These are phyloP conservation scores for Microtus montanus DNA, from an alignment of 2,113 vertebrate species.

Conservation along the genomic window DNA sequence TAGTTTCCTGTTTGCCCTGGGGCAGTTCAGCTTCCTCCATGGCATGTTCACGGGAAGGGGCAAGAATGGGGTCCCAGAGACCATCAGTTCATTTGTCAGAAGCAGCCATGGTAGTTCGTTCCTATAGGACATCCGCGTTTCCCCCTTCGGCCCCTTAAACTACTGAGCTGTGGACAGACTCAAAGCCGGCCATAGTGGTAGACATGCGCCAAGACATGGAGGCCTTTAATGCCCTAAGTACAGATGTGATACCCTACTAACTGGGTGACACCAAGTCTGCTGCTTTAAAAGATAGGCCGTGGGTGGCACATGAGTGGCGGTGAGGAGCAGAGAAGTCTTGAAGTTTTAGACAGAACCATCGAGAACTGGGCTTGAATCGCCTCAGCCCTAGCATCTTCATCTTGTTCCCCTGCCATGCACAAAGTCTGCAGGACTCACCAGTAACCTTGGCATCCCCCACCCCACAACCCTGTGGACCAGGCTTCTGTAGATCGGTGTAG, in stretches of 20 bases:
- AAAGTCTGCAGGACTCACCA: neutral
- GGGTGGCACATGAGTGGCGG: too few species aligned
- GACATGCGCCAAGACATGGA: neutral
- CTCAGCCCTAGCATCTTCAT: neutral
- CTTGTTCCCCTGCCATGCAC: neutral
- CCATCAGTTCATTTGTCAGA: constrained; percentile 43
- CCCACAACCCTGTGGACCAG: too few species aligned
- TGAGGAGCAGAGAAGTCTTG: neutral
- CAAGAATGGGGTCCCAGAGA: neutral
- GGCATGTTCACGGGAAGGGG: neutral
- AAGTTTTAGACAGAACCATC: neutral
- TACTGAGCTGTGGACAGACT: neutral
- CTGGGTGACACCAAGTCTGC: neutral
- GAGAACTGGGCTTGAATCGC: neutral
- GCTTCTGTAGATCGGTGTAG: neutral
- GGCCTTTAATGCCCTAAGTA: neutral
- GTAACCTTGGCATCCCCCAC: neutral
- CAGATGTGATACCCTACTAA: neutral
- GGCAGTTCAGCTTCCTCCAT: neutral
- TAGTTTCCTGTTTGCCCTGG: neutral
- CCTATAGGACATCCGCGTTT: neutral
- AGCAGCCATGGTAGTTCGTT: neutral
- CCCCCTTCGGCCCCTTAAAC: neutral
- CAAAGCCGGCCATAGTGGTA: neutral
- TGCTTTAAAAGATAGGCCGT: neutral